Evolutionary conservation across 2,888 invertebrate species (phyloP), one percentile per base, ranked within the genome.

Genomic region (Eupithecia dodoneata): DNA sequence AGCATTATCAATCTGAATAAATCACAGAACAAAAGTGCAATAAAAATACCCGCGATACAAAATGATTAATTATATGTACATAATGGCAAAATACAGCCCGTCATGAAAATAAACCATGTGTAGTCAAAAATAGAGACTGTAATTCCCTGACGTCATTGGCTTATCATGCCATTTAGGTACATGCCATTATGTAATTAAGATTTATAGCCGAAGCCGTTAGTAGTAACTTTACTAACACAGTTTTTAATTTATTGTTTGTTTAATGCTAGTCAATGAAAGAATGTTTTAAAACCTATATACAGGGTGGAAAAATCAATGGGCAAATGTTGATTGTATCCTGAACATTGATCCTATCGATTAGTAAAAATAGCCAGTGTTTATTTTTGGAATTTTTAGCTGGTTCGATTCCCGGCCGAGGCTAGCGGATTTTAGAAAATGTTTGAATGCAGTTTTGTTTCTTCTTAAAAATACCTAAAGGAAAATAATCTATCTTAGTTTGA

Each of bases 201-300:
- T 76, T 75, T 76, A 76, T 76, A 67, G 65, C 47, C 18, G 45
- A 74, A 71, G 12, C 42, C 55, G 74, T 72, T 71, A 73, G 66
- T 73, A 59, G 63, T 10, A 63, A 63, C 63, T 63, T 63, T 63
- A 63, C 30, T 12, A 10, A 63, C 63, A 30, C 30, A 30, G 30
- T 30, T 30, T 30, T 30, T 10, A 59, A 59, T 30, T 10, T 18
- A 59, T 59, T 9, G 30, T 18, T 59, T 12, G 30, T 30, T 30
- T 10, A 63, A 10, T 30, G 63, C 63, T 30, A 12, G 12, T 9
- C 59, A 59, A 55, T 55, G 2, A 52, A n/a, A 15, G 5, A 45
- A 45, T 45, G 6, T 45, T 3, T 6, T 45, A 4, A 45, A 45
- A 45, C 45, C 44, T 4, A 44, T 30, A 30, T 30, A 30, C 30